Percentiles rank a stretch among this genome's conserved stretches.
These are phyloP conservation scores for Medauroidea extradentata DNA, from an alignment of 1,140 invertebrate genomes.

Conservation along the genomic window DNA sequence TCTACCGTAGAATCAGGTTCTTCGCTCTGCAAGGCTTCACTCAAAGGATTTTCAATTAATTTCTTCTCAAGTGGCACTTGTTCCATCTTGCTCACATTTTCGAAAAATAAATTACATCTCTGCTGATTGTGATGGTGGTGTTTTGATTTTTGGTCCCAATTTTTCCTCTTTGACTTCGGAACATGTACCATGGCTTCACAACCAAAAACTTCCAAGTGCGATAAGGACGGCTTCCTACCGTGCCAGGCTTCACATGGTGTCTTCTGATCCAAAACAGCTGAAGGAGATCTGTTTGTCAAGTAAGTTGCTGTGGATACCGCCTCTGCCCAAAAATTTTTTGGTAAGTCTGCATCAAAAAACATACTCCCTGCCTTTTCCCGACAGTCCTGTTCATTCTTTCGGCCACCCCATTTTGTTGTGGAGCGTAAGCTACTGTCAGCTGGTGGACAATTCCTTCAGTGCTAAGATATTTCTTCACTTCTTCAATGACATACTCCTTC, in stretches of 20 bases:
- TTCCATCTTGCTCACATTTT: slow-evolving; percentile 15
- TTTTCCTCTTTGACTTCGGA: not conserved
- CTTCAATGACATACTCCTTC: slow-evolving; percentile 33
- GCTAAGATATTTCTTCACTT: slow-evolving; percentile 8
- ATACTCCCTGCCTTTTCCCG: slow-evolving; percentile 37
- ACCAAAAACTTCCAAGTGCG: slow-evolving; percentile 20
- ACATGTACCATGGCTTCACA: slow-evolving; percentile 19
- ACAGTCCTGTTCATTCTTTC: slow-evolving; percentile 44
- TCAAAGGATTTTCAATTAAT: not conserved
- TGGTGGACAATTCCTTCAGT: slow-evolving; percentile 29
- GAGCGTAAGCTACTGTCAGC: slow-evolving; percentile 29
- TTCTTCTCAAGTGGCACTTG: too few relatives aligned
- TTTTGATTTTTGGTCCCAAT: slow-evolving; percentile 13
- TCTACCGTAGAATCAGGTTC: not conserved
- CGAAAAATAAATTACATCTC: slow-evolving; percentile 36
- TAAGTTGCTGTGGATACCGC: slow-evolving; percentile 41
- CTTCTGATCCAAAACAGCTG: not conserved
- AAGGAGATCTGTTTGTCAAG: slow-evolving; percentile 38
- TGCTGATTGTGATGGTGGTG: slow-evolving; percentile 24
- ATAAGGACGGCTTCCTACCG: slow-evolving; percentile 12
- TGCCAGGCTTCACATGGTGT: slow-evolving; percentile 14
- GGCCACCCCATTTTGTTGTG: slow-evolving; percentile 44
- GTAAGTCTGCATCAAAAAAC: slow-evolving; percentile 34
- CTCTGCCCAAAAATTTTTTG: slow-evolving; percentile 44
- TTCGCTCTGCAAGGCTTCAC: not conserved